Conservation (phyloP, 2,113 vertebrate species). For the Austrofundulus limnaeus region DNA sequence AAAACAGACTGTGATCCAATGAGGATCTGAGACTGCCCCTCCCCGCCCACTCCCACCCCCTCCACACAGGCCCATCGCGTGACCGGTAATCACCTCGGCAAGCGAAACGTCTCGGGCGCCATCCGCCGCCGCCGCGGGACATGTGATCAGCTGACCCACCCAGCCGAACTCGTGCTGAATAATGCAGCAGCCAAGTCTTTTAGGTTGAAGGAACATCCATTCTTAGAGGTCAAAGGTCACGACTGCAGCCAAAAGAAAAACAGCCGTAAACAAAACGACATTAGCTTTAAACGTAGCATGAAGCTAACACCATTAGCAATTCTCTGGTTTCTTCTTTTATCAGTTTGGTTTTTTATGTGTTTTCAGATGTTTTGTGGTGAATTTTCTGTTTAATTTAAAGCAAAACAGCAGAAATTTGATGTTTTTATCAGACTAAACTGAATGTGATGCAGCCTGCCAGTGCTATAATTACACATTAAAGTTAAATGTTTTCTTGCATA, state of each 20-base stretch:
- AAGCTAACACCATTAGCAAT: not conserved
- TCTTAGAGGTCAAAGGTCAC: slow-evolving; percentile 33
- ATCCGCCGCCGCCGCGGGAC: not conserved
- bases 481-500: no score
- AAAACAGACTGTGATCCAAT: slow-evolving; percentile 22
- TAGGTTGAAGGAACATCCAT: not conserved
- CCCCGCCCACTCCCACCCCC: not conserved
- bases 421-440: no score
- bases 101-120: not conserved
- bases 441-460: no score
- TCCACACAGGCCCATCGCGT: slow-evolving; percentile 22
- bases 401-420: no score
- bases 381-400: no score
- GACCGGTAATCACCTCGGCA: slow-evolving; percentile 47
- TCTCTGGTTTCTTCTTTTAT: no score
- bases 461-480: no score
- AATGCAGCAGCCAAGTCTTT: slow-evolving; percentile 15
- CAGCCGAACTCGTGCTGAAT: slow-evolving; percentile 24
- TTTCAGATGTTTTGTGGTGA: no score
- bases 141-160: slow-evolving; percentile 43
- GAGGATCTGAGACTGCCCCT: not conserved
- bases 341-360: no score
- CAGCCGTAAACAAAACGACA: not conserved
- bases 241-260: not conserved
- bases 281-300: not conserved